Evolutionary conservation across 2,797 vertebrate species (phyloP).

Genomic region (Enteromius paludinosus): DNA sequence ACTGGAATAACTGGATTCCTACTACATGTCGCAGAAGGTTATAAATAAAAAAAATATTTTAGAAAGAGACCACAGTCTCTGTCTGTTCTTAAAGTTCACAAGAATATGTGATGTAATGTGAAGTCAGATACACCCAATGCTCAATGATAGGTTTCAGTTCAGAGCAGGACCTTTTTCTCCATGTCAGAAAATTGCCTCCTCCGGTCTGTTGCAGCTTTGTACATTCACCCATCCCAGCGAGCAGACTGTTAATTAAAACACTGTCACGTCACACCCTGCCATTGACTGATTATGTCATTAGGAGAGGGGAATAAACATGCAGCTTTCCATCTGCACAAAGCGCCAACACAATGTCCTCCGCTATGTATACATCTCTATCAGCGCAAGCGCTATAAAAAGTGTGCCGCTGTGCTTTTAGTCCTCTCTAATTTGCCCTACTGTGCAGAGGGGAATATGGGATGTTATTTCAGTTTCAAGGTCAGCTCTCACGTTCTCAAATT

Average conservation of each 20-base stretch:
- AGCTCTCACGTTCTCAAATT: slow-evolving; percentile 44
- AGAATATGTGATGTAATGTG: neutral
- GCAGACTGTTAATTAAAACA: slow-evolving; percentile 63
- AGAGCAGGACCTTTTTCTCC: slow-evolving; percentile 15
- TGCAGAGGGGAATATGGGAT: slow-evolving; percentile 48
- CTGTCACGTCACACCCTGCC: slow-evolving; percentile 60
- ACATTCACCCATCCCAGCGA: slow-evolving; percentile 51
- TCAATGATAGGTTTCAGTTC: slow-evolving; percentile 27
- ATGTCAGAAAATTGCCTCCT: slow-evolving; percentile 51
- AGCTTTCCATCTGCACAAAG: slow-evolving; percentile 56
- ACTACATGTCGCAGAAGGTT: neutral
- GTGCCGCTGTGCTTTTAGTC: slow-evolving; percentile 32
- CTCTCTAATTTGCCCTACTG: slow-evolving; percentile 52
- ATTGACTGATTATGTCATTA: slow-evolving; percentile 63
- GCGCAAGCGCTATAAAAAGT: slow-evolving; percentile 48
- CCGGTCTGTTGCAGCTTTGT: slow-evolving; percentile 35
- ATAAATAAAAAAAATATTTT: neutral
- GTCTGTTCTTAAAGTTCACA: slow-evolving; percentile 3
- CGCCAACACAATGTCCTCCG: slow-evolving; percentile 50
- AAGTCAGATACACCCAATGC: slow-evolving; percentile 19
- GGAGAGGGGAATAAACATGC: slow-evolving; percentile 53
- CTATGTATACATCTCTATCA: slow-evolving; percentile 58
- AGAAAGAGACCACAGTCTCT: slow-evolving; percentile 4
- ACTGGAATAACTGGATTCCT: neutral
- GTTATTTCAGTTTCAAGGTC: slow-evolving; percentile 59